These are phyloP conservation scores for Thecophora atra DNA, from an alignment of 2,888 invertebrate genomes.

Conservation along the genomic window DNA sequence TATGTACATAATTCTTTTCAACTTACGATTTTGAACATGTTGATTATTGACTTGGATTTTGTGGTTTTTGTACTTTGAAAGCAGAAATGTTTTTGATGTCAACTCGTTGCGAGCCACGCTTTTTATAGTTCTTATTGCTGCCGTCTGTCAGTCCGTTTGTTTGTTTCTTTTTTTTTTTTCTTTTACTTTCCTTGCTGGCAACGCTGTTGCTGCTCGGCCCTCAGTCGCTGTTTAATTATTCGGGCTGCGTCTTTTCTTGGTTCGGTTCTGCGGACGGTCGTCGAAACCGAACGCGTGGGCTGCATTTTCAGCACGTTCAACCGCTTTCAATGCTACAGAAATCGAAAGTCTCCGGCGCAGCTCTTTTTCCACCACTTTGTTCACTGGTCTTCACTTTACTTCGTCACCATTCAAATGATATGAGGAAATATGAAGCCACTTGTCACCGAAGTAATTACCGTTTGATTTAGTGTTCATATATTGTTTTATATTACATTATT, in stretches of 20 bases:
- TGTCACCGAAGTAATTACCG: no score
- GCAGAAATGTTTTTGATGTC: conserved; percentile 8
- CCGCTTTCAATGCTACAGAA: no score
- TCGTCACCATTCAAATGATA: no score
- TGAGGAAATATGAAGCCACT: no score
- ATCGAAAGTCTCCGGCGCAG: no score
- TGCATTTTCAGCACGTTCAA: background rate
- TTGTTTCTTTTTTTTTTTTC: no score
- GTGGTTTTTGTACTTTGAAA: conserved; percentile 29
- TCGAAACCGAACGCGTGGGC: background rate
- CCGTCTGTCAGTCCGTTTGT: background rate
- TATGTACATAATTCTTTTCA: no score
- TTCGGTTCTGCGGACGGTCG: background rate
- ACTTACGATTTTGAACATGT: conserved; percentile 60
- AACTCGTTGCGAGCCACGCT: background rate
- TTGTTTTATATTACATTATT: no score
- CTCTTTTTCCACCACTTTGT: no score
- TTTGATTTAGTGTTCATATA: no score
- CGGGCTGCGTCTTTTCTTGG: background rate
- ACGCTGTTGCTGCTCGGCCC: background rate
- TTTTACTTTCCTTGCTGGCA: background rate
- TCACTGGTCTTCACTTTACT: no score
- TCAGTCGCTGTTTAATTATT: background rate
- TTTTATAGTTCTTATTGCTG: background rate
- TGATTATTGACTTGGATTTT: conserved; percentile 36